Conservation (phyloP, 1,140 invertebrate genomes). For the Melitaea cinxia region DNA sequence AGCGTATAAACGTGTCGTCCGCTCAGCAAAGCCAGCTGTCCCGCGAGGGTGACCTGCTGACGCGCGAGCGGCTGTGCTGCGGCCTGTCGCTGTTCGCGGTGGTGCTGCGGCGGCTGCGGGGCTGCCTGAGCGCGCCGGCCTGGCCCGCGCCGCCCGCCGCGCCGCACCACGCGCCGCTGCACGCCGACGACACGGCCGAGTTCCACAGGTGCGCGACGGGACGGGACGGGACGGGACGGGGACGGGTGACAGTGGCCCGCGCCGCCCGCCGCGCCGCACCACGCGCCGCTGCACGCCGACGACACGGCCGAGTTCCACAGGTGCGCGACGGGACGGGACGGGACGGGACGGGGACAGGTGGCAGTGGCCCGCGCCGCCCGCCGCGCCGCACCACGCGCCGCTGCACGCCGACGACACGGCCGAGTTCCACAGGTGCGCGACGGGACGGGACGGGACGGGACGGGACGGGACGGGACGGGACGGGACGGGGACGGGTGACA, state of each 20-base stretch:
- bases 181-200: slow-evolving; percentile 98
- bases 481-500: slow-evolving; percentile 81
- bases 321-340: background rate
- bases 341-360: background rate
- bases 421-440: slow-evolving; percentile 95
- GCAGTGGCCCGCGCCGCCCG: slow-evolving; percentile 15
- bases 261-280: background rate
- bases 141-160: slow-evolving; percentile 90
- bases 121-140: slow-evolving; percentile 93
- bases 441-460: background rate
- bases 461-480: slow-evolving; percentile 79
- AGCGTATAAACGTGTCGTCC: background rate
- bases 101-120: slow-evolving; percentile 92
- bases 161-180: slow-evolving; percentile 89
- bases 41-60: slow-evolving; percentile 96
- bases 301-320: slow-evolving; percentile 95
- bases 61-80: slow-evolving; percentile 97
- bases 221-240: too few species aligned
- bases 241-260: slow-evolving; percentile 89
- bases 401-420: slow-evolving; percentile 98
- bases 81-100: slow-evolving; percentile 99
- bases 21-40: slow-evolving; percentile 94
- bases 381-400: slow-evolving; percentile 85
- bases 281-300: slow-evolving; percentile 87
- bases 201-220: slow-evolving; percentile 87